Conservation (phyloP, 2,797 vertebrate species). For the Anguilla megastoma region DNA sequence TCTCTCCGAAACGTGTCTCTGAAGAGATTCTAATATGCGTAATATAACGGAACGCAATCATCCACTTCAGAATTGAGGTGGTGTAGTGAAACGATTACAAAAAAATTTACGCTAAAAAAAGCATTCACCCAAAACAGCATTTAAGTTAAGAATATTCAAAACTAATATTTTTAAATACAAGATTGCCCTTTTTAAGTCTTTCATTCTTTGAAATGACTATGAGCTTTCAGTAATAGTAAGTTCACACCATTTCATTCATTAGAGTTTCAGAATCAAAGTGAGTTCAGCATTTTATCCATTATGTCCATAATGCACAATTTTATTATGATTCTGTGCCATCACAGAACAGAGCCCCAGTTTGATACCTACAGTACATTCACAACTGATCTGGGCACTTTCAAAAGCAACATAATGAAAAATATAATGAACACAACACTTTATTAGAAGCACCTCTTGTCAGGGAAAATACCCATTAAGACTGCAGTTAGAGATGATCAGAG, state of each 20-base stretch:
- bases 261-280: neutral
- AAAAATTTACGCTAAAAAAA: no score
- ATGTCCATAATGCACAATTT: neutral
- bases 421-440: neutral
- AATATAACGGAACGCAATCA: neutral
- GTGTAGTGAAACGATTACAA: neutral
- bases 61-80: neutral
- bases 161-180: neutral
- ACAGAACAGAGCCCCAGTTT: neutral
- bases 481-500: neutral
- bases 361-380: neutral
- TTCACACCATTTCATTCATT: neutral
- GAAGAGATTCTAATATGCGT: no score
- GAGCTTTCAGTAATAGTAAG: neutral
- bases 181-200: neutral
- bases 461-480: neutral
- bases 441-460: neutral
- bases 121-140: no score
- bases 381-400: neutral
- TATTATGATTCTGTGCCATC: neutral
- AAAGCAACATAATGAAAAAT: neutral
- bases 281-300: neutral
- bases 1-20: neutral
- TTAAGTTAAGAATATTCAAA: neutral
- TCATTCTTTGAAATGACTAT: neutral